These are phyloP conservation scores for Forbesichthys agassizii DNA, from an alignment of 2,113 vertebrate genomes.

Conservation along the genomic window DNA sequence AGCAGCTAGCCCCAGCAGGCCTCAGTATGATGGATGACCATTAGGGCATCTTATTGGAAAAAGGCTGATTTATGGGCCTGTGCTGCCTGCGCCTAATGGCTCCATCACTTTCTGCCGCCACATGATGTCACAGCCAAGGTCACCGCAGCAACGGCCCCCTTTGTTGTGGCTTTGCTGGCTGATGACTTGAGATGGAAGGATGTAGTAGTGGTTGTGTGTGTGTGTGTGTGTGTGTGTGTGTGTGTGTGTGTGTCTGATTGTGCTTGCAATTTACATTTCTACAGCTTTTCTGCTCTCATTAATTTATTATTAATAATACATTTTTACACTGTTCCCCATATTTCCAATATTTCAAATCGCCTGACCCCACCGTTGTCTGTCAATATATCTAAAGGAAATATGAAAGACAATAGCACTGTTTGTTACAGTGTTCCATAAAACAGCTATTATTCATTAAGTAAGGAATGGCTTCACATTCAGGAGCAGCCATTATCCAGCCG, in stretches of 20 bases:
- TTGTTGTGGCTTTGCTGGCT: constrained; percentile 95
- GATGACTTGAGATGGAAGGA: constrained; percentile 83
- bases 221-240: constrained; percentile 23
- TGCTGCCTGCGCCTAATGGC: constrained; percentile 98
- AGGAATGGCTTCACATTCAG: background rate
- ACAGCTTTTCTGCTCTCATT: background rate
- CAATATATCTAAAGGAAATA: too few relatives aligned
- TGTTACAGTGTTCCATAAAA: background rate
- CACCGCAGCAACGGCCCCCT: constrained; percentile 87
- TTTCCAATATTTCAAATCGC: too few relatives aligned
- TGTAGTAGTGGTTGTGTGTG: background rate
- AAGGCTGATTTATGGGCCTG: constrained; percentile 99
- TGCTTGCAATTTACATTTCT: background rate
- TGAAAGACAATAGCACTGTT: background rate
- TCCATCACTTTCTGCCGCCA: constrained; percentile 99
- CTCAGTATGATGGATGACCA: background rate
- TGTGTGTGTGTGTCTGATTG: constrained; percentile 57
- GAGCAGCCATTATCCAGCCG: background rate
- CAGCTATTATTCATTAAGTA: background rate
- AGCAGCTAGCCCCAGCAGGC: too few relatives aligned
- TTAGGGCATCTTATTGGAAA: constrained; percentile 99
- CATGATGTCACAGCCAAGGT: constrained; percentile 99
- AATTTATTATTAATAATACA: too few relatives aligned
- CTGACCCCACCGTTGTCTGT: too few relatives aligned
- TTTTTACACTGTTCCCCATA: too few relatives aligned